Evolutionary conservation across 1,140 invertebrate species (phyloP), one percentile per base, ranked within the genome.

Genomic region (Brachionus rotundiformis): DNA sequence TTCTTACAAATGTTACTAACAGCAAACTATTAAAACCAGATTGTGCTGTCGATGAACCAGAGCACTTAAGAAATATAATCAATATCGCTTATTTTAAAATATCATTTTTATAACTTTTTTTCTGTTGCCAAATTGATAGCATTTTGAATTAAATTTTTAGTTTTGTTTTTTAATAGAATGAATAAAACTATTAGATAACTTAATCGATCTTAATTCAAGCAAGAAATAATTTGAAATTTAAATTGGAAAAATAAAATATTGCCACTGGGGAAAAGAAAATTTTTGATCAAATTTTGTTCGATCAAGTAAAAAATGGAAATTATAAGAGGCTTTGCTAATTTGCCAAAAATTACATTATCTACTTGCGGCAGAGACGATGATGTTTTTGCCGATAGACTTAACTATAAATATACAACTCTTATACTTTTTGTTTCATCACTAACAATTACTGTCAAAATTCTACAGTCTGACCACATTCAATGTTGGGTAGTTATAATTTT

Each of bases 401-500:
- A 96, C 89, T 95, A 94, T 87, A 88, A 93, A 29, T 95, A 96
- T 87, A 96, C 94, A 8, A 93, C 93, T 19, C 93, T 92, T 10
- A 86, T 96, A 36, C 88, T 97, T 82, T 90, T 95, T 83, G 92
- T 92, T 31, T 95, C 93, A 86, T 95, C 94, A 29, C 85, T 96
- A 81, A 92, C 96, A 81, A 93, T 96, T 82, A 95, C 94, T 0
- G 94, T 94, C 54, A 93, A 92, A 16, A 94, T 96, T 88, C 95
- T 92, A 86, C 94, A 95, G 4, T 94, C 94, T 13, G 92, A 93
- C 83, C 94, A 94, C 11, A 96, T 96, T 83, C 92, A 93, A 83
- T 96, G 94, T 49, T 84, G 83, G 83, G 81, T 75, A 63, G n/a
- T n/a, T n/a, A n/a, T n/a, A n/a, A n/a, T n/a, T n/a, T n/a, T n/a